A percentile compares a stretch with the other conserved stretches of the same genome.
Evolutionary conservation across 2,888 invertebrate genomes (phyloP).

Genomic region (Cerastis rubricosa): DNA sequence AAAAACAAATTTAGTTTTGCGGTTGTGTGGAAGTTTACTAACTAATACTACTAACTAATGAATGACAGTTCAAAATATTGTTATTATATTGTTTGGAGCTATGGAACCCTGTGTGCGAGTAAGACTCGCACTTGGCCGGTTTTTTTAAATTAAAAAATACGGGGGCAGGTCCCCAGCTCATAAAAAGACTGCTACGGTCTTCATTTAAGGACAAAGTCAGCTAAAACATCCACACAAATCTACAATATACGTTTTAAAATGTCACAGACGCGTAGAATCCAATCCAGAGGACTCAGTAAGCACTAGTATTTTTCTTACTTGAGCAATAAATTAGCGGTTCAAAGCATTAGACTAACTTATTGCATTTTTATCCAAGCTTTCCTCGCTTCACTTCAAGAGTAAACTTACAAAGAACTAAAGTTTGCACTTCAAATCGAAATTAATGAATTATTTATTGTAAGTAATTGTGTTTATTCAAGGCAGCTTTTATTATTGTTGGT

Average conservation of each 20-base stretch:
- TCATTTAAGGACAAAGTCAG: background rate
- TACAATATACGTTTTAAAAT: conserved; percentile 5
- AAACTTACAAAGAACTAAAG: conserved; percentile 49
- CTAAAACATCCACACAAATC: background rate
- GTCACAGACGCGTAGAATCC: conserved; percentile 12
- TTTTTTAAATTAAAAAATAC: too few relatives aligned
- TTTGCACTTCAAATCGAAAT: conserved; percentile 50
- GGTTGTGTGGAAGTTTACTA: too few relatives aligned
- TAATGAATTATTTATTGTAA: conserved; percentile 49
- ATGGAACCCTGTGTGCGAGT: too few relatives aligned
- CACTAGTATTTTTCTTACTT: conserved; percentile 46
- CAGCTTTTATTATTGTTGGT: background rate
- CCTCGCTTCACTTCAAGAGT: conserved; percentile 31
- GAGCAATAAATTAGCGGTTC: conserved; percentile 50
- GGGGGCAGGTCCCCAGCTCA: background rate
- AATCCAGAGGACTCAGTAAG: conserved; percentile 26
- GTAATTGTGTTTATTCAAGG: conserved; percentile 29
- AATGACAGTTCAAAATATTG: too few relatives aligned
- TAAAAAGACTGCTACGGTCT: background rate
- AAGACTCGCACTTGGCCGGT: too few relatives aligned
- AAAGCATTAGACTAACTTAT: conserved; percentile 62
- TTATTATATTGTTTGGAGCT: too few relatives aligned
- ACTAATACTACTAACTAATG: too few relatives aligned
- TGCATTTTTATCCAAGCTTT: conserved; percentile 59
- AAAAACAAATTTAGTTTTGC: too few relatives aligned